Percentiles rank a stretch among this genome's conserved stretches.
These are phyloP conservation scores for Phenganax subtilis DNA, from an alignment of 92 coral and sea anemone genomes.

Conservation along the genomic window DNA sequence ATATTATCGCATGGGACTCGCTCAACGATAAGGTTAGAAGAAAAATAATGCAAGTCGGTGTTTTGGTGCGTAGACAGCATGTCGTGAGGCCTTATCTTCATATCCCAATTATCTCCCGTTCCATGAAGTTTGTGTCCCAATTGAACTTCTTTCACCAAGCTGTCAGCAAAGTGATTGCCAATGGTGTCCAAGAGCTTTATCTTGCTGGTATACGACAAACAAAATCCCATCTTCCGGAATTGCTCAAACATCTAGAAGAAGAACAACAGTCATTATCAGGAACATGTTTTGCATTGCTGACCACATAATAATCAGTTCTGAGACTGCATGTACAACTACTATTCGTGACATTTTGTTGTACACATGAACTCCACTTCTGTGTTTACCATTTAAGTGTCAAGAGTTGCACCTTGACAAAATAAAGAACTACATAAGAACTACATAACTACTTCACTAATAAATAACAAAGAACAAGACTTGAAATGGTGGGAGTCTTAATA, in stretches of 20 bases:
- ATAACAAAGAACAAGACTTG: too few relatives aligned
- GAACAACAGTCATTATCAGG: not conserved
- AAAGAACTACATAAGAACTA: too few relatives aligned
- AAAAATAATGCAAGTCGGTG: slow-evolving; percentile 47
- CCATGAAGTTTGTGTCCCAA: slow-evolving; percentile 45
- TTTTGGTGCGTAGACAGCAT: slow-evolving; percentile 47
- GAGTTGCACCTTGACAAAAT: too few relatives aligned
- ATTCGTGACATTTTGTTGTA: too few relatives aligned
- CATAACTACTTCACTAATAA: too few relatives aligned
- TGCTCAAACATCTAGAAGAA: slow-evolving; percentile 39
- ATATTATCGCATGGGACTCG: slow-evolving; percentile 43
- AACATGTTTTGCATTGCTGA: too few relatives aligned
- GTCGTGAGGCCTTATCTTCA: slow-evolving; percentile 46
- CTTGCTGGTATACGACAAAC: slow-evolving; percentile 38
- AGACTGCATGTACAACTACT: too few relatives aligned
- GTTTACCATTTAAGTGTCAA: too few relatives aligned
- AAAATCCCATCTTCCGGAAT: slow-evolving; percentile 40
- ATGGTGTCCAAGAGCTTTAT: slow-evolving; percentile 25
- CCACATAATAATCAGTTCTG: too few relatives aligned
- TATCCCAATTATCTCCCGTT: slow-evolving; percentile 55
- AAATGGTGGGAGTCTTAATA: too few relatives aligned
- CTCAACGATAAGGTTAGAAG: slow-evolving; percentile 52
- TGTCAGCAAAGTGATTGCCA: slow-evolving; percentile 50
- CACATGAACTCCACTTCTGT: too few relatives aligned
- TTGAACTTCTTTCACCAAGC: slow-evolving; percentile 31